Evolutionary conservation across 2,888 invertebrate species (phyloP), one percentile per base, ranked within the genome.

Genomic region (Microctonus brassicae): DNA sequence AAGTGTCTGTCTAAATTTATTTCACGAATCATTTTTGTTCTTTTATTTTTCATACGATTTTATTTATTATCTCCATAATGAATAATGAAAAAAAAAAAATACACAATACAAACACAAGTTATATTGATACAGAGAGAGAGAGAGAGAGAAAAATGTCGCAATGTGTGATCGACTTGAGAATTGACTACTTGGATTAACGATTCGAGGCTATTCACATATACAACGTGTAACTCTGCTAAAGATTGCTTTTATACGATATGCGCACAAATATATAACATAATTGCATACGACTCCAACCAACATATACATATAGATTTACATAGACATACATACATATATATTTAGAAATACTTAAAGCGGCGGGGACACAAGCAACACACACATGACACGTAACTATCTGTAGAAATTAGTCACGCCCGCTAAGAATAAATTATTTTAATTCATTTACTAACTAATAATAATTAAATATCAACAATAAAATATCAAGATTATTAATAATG

Each of bases 321-420:
- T 7, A 29, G 4, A 29, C 29, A 29, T 29, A 29, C 17, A 7
- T 47, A 17, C 1, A 17, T 7, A 47, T 47, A 47, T 47, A 39
- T 39, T 39, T 39, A 39, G 13, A 39, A 13, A 13, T 39, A 39
- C 39, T 39, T n/a, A 39, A 13, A 39, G 39, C 39, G n/a, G n/a
- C 39, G 5, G n/a, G n/a, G 39, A 39, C 17, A 42, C 24, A 58
- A 66, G 22, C 36, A n/a, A 42, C 42, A 58, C 67, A 67, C 17
- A 29, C 10, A 29, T n/a, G 5, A n/a, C 33, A 58, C 20, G 58
- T 29, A 47, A 64, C 52, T 39, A 22, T 67, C 68, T 33, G 47
- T 34, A 60, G 29, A 63, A 69, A 69, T 69, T 69, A 69, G 57
- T 63, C 63, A 69, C 57, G 69, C 57, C 62, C 20, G 20, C 57